Evolutionary conservation across 1,140 invertebrate species (phyloP), one percentile per base, ranked within the genome.

Genomic region (Bombus sibiricus): DNA sequence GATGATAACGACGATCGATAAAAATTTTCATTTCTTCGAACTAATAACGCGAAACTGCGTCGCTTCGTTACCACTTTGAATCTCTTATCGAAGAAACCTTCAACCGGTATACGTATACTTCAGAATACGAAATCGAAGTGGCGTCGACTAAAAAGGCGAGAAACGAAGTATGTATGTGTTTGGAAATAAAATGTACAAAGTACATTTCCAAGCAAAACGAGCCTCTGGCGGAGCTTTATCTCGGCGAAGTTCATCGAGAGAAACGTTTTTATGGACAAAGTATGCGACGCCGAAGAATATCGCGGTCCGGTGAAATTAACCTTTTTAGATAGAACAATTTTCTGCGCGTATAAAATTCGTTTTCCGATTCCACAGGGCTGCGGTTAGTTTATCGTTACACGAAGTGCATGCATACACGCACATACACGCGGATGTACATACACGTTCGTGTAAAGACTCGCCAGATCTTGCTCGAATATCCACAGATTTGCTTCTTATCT

Each of bases 401-500:
- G 66, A 47, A 34, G 12, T 18, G 13, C 34, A 37, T 18, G 34
- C 28, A 10, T 43, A 28, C 34, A 28, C 13, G 25, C 37, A n/a
- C 12, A 3, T 5, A 34, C 37, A 59, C 25, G 22, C 22, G 1
- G n/a, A 32, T 18, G 2, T 22, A 12, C 2, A 28, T 47, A 25
- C 10, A 18, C 43, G 64, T 28, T 43, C 13, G 12, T 34, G 13
- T 22, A 28, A 39, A 64, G 59, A 34, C 39, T 43, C 28, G 25
- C 32, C 68, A 22, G 28, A 81, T 81, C 78, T 57, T 68, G 41
- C 71, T 22, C 69, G 68, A 75, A 41, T 81, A 85, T 66, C 71
- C 84, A 10, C 43, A 74, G 84, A 85, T 85, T 81, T 79, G 84
- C 37, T 75, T 64, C 84, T 85, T 85, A 85, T 85, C 84, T 81